Conservation (phyloP, 1,140 invertebrate genomes). For the Armadillidium nasatum region DNA sequence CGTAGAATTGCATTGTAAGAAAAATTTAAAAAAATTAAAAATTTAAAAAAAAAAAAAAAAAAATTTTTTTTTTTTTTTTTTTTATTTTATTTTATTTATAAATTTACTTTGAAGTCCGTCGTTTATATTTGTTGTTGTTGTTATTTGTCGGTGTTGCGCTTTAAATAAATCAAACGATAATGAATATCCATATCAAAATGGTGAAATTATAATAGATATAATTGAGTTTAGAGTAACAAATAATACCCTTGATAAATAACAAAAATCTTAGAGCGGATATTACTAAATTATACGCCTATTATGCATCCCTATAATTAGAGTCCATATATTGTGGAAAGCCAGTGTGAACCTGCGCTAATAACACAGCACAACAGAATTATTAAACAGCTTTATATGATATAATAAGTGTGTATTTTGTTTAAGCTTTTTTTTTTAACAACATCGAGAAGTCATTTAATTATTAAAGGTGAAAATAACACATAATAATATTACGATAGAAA, state of each 20-base stretch:
- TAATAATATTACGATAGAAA: not conserved
- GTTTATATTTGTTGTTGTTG: too few relatives aligned
- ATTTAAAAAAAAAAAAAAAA: too few relatives aligned
- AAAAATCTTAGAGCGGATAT: not conserved
- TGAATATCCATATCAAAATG: slow-evolving; percentile 13
- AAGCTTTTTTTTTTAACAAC: not conserved
- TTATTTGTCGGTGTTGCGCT: not conserved
- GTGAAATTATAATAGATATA: slow-evolving; percentile 6
- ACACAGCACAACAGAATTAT: not conserved
- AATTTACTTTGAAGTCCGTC: too few relatives aligned
- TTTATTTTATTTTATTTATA: too few relatives aligned
- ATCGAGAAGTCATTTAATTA: slow-evolving; percentile 7
- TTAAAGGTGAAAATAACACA: slow-evolving; percentile 6
- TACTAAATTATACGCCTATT: slow-evolving; percentile 10
- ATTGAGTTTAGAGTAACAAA: not conserved
- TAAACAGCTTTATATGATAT: slow-evolving; percentile 5
- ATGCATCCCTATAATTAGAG: not conserved
- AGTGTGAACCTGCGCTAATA: not conserved
- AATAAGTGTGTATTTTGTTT: slow-evolving; percentile 8
- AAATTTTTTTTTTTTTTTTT: too few relatives aligned
- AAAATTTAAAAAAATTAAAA: too few relatives aligned
- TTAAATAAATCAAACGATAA: not conserved
- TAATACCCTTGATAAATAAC: slow-evolving; percentile 12
- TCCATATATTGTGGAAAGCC: not conserved
- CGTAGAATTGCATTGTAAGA: too few relatives aligned